A percentile compares a stretch with the other conserved stretches of the same genome.
phyloP scores from a whole-genome alignment of 2,888 invertebrate species.

The Embidobia sp. region DNA sequence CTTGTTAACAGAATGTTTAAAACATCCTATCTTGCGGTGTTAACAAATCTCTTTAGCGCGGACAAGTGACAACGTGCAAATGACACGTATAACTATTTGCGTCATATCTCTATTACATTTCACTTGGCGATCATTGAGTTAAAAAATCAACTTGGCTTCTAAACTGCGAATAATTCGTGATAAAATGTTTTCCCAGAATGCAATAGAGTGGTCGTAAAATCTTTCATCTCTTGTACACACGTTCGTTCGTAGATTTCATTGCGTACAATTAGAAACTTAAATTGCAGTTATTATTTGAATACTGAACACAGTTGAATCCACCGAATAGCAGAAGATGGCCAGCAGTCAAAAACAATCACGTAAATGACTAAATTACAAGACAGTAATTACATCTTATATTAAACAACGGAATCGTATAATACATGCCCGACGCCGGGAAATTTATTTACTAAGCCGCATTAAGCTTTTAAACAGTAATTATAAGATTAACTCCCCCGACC shows the following conservation, averaged over 20 bases:
- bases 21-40: slow-evolving; percentile 9
- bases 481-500: slow-evolving; percentile 31
- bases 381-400: neutral
- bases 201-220: no score
- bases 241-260: no score
- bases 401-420: neutral
- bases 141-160: neutral
- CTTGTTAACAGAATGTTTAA: slow-evolving; percentile 22
- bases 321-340: neutral
- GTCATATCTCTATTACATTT: slow-evolving; percentile 21
- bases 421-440: neutral
- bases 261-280: no score
- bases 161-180: neutral
- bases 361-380: neutral
- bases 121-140: neutral
- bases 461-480: slow-evolving; percentile 24
- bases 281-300: no score
- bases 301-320: neutral
- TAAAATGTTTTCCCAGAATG: slow-evolving; percentile 2
- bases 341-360: no score
- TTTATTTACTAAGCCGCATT: neutral
- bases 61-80: slow-evolving; percentile 22
- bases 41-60: slow-evolving; percentile 40
- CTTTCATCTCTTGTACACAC: no score
- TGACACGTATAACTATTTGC: slow-evolving; percentile 5